Conservation (phyloP, 2,888 invertebrate species). For the Diplolepis rosae region DNA sequence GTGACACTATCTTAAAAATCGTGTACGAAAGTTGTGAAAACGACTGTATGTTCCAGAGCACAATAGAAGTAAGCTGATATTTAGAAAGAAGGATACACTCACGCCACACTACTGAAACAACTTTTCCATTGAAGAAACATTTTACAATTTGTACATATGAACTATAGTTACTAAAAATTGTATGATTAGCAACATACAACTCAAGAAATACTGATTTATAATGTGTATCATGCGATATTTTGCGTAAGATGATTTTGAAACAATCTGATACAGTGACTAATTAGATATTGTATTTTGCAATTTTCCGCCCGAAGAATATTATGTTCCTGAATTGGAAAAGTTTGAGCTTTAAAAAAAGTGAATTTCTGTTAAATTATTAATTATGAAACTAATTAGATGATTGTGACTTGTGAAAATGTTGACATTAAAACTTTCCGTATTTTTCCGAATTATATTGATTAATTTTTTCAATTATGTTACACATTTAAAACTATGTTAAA, state of each 20-base stretch:
- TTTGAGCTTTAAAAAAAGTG: no score
- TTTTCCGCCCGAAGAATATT: no score
- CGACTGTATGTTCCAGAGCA: constrained; percentile 56
- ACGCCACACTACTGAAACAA: constrained; percentile 48
- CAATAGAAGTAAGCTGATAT: constrained; percentile 33
- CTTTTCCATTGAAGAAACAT: constrained; percentile 64
- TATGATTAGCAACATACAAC: constrained; percentile 42
- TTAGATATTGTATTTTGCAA: no score
- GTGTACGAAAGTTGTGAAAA: constrained; percentile 34
- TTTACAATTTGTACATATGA: constrained; percentile 72
- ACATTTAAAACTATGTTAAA: no score
- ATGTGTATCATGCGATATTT: constrained; percentile 38
- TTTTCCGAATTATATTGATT: no score
- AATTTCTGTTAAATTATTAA: no score
- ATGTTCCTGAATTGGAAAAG: no score
- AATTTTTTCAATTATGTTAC: no score
- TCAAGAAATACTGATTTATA: constrained; percentile 6
- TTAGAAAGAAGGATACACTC: constrained; percentile 43
- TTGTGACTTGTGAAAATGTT: no score
- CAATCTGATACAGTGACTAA: not conserved
- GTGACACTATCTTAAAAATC: constrained; percentile 12
- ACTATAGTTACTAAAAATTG: constrained; percentile 58
- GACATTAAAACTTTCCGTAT: no score
- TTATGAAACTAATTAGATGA: no score
- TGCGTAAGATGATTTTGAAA: not conserved